phyloP scores from a whole-genome alignment of 2,888 invertebrate genomes.

The Clanis bilineata region DNA sequence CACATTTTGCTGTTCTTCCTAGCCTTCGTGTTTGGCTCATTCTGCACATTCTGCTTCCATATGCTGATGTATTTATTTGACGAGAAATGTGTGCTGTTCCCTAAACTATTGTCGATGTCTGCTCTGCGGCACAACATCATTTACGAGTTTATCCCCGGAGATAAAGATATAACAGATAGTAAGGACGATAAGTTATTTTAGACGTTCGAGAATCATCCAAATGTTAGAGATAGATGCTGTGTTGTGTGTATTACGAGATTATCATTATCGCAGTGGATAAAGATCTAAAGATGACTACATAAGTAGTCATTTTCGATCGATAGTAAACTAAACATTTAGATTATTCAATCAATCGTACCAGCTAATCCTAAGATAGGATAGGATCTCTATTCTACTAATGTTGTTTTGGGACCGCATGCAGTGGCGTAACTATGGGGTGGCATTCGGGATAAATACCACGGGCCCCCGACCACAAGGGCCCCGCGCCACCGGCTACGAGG shows the following conservation, averaged over 20 bases:
- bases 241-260: not conserved
- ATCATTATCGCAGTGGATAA: too few relatives aligned
- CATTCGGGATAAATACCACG: too few relatives aligned
- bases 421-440: too few relatives aligned
- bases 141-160: slow-evolving; percentile 57
- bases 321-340: too few relatives aligned
- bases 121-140: slow-evolving; percentile 52
- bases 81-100: slow-evolving; percentile 71
- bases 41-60: slow-evolving; percentile 75
- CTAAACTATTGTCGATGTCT: slow-evolving; percentile 59
- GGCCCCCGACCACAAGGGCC: too few relatives aligned
- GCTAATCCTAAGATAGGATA: too few relatives aligned
- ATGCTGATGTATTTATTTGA: slow-evolving; percentile 74
- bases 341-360: too few relatives aligned
- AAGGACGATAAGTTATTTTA: slow-evolving; percentile 22
- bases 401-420: too few relatives aligned
- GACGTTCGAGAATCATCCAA: not conserved
- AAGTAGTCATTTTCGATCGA: too few relatives aligned
- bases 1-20: slow-evolving; percentile 69
- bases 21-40: slow-evolving; percentile 72
- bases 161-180: slow-evolving; percentile 46
- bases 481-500: too few relatives aligned
- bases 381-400: too few relatives aligned
- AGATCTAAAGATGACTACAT: too few relatives aligned
- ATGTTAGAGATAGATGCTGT: not conserved